These are phyloP conservation scores for Sisyra terminalis DNA, from an alignment of 2,888 invertebrate genomes.

Conservation along the genomic window DNA sequence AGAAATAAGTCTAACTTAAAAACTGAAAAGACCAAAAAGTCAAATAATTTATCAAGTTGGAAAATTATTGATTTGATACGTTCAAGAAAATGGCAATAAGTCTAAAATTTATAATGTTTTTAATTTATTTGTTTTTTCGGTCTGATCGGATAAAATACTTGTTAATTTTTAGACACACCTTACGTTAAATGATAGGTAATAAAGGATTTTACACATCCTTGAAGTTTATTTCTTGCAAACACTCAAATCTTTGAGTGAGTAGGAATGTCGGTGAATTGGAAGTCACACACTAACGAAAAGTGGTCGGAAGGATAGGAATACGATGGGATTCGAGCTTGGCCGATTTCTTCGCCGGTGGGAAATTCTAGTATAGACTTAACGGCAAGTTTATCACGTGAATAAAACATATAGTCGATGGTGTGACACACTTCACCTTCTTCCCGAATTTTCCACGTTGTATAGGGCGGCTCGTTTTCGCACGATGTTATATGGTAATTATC, in stretches of 20 bases:
- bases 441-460: conserved; percentile 62
- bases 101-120: no score
- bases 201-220: no score
- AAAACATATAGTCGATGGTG: conserved; percentile 61
- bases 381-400: conserved; percentile 35
- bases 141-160: no score
- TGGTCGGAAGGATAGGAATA: conserved; percentile 60
- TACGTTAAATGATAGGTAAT: no score
- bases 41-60: no score
- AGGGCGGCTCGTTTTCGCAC: conserved; percentile 41
- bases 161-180: no score
- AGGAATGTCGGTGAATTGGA: conserved; percentile 18
- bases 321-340: conserved; percentile 47
- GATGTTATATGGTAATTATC: conserved; percentile 14
- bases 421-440: conserved; percentile 54
- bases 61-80: no score
- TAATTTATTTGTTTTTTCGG: no score
- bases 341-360: conserved; percentile 48
- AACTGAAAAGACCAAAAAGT: no score
- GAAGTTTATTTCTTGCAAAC: no score
- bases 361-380: conserved; percentile 38
- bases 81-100: no score
- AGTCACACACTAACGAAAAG: conserved; percentile 53
- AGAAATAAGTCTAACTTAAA: no score
- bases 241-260: not conserved